Evolutionary conservation across 2,888 invertebrate genomes (phyloP).

Genomic region (Hydrotaea diabolus): DNA sequence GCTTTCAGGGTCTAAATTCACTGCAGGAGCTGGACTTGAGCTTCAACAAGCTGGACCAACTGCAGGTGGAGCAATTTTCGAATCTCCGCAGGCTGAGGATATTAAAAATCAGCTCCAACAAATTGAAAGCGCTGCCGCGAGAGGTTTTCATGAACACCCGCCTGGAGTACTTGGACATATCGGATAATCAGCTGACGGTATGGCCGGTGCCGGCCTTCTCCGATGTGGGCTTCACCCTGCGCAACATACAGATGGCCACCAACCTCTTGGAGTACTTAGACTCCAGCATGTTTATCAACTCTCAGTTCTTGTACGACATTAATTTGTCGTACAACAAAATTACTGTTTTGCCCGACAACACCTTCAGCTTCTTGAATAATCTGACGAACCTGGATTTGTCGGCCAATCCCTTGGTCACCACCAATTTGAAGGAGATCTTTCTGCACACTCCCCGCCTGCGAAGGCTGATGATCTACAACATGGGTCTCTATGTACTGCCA

Average conservation of each 20-base stretch:
- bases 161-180: conserved; percentile 90
- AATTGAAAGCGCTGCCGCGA: conserved; percentile 87
- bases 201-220: conserved; percentile 90
- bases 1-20: conserved; percentile 88
- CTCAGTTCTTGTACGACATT: conserved; percentile 88
- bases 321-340: conserved; percentile 91
- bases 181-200: conserved; percentile 89
- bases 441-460: conserved; percentile 92
- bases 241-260: conserved; percentile 88
- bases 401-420: conserved; percentile 89
- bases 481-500: conserved; percentile 89
- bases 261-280: conserved; percentile 93
- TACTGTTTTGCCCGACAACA: conserved; percentile 92
- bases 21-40: conserved; percentile 91
- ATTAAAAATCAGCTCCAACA: conserved; percentile 87
- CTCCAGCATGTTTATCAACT: conserved; percentile 92
- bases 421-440: conserved; percentile 93
- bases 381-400: conserved; percentile 90
- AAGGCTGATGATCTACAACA: conserved; percentile 88
- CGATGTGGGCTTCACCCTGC: conserved; percentile 89
- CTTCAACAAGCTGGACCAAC: conserved; percentile 87
- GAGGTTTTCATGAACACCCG: conserved; percentile 91
- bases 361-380: conserved; percentile 90
- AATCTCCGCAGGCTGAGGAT: conserved; percentile 88
- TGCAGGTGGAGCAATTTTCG: conserved; percentile 90